Evolutionary conservation across 2,113 vertebrate species (phyloP).

Genomic region (Pluvianellus socialis): DNA sequence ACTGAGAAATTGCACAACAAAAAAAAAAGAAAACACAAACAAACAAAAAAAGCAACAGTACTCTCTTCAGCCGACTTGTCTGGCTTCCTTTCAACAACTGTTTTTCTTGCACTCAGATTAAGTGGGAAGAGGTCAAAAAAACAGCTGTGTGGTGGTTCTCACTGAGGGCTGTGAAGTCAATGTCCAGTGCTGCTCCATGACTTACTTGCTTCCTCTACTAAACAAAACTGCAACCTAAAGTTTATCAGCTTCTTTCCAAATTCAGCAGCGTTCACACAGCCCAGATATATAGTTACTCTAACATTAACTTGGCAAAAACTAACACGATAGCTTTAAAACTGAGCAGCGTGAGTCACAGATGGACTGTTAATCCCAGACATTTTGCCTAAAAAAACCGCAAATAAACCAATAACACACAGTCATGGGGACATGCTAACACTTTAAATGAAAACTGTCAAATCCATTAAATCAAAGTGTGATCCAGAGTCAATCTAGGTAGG

Average conservation of each 20-base stretch:
- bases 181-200: not conserved
- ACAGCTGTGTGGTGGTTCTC: not conserved
- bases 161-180: not conserved
- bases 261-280: not conserved
- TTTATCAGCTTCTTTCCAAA: not conserved
- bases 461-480: not conserved
- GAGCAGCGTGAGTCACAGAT: not conserved
- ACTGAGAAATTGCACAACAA: not conserved
- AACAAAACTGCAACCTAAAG: not conserved
- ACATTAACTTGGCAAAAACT: not conserved
- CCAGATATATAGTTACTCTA: not conserved
- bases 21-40: not conserved
- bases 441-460: not conserved
- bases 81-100: not conserved
- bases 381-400: not conserved
- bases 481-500: not conserved
- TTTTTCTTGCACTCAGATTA: not conserved
- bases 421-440: not conserved
- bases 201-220: not conserved
- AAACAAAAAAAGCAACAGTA: not conserved
- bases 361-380: not conserved
- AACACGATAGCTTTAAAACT: not conserved
- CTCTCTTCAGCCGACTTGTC: not conserved
- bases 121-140: not conserved
- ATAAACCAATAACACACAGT: not conserved